Percentiles rank a stretch among this genome's conserved stretches.
These are phyloP conservation scores for Rhinopithecus roxellana DNA, from an alignment of 2,113 vertebrate species.

Conservation along the genomic window DNA sequence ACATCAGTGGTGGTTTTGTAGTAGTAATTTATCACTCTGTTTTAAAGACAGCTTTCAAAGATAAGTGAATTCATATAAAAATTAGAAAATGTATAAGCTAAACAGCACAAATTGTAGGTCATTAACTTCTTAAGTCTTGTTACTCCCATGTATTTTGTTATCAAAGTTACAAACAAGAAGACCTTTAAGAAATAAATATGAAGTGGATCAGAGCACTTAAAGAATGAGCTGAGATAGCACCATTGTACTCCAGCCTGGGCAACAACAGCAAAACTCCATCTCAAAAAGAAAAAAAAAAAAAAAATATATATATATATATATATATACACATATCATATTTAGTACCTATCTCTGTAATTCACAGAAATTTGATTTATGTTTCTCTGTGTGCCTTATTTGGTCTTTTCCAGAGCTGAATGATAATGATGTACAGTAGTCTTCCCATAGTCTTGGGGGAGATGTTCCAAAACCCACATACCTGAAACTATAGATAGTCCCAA, in stretches of 20 bases:
- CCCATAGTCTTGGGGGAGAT: background rate
- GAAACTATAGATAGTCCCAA: background rate
- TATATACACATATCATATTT: background rate
- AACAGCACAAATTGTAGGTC: background rate
- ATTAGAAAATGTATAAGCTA: background rate
- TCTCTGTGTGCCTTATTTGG: background rate
- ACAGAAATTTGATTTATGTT: background rate
- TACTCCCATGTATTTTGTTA: background rate
- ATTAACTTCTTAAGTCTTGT: background rate
- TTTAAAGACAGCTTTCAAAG: conserved; percentile 24
- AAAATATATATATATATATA: too few relatives aligned
- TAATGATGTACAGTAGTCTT: background rate
- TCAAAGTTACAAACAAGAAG: background rate
- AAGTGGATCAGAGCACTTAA: background rate
- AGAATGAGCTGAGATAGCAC: background rate
- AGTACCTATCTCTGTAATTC: background rate
- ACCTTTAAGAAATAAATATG: background rate
- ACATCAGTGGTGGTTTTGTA: background rate
- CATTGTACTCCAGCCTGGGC: too few relatives aligned
- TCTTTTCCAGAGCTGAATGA: background rate
- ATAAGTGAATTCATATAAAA: conserved; percentile 18
- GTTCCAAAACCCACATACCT: background rate
- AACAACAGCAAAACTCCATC: too few relatives aligned
- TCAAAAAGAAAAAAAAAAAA: too few relatives aligned
- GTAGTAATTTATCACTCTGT: conserved; percentile 13